A percentile compares a stretch with the other conserved stretches of the same genome.
Conservation (phyloP, 2,888 invertebrate species). For the Harpalus rufipes region DNA sequence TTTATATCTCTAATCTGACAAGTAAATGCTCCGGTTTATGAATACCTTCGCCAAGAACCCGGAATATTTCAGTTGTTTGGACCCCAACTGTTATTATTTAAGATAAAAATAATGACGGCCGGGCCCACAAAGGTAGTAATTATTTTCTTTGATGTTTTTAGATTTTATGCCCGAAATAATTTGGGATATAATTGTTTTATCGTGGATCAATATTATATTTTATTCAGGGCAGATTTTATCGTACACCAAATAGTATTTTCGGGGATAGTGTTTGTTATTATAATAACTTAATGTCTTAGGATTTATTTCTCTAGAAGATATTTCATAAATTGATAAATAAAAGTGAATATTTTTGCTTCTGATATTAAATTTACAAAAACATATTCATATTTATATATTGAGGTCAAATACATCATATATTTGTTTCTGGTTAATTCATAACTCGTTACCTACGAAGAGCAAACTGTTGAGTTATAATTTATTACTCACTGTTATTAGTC, state of each 20-base stretch:
- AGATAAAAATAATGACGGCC: constrained; percentile 36
- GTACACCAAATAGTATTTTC: not conserved
- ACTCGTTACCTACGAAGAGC: too few species aligned
- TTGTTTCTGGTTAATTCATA: too few species aligned
- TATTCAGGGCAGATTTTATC: not conserved
- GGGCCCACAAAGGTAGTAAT: not conserved
- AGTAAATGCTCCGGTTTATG: constrained; percentile 18
- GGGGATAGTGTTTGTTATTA: not conserved
- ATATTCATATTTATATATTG: too few species aligned
- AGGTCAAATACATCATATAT: too few species aligned
- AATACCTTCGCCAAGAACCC: not conserved
- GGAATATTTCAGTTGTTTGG: constrained; percentile 25
- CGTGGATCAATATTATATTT: not conserved
- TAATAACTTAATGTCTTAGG: not conserved
- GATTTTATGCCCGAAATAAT: not conserved
- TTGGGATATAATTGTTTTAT: constrained; percentile 16
- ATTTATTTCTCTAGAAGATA: not conserved
- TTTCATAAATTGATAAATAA: not conserved
- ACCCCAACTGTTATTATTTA: constrained; percentile 31
- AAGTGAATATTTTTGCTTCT: too few species aligned
- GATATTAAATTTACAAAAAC: too few species aligned
- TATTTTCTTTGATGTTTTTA: constrained; percentile 14
- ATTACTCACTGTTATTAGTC: too few species aligned
- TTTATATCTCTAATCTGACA: constrained; percentile 33
- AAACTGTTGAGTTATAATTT: too few species aligned